Conservation (phyloP, 2,113 vertebrate species). For the Cyprinus carpio region DNA sequence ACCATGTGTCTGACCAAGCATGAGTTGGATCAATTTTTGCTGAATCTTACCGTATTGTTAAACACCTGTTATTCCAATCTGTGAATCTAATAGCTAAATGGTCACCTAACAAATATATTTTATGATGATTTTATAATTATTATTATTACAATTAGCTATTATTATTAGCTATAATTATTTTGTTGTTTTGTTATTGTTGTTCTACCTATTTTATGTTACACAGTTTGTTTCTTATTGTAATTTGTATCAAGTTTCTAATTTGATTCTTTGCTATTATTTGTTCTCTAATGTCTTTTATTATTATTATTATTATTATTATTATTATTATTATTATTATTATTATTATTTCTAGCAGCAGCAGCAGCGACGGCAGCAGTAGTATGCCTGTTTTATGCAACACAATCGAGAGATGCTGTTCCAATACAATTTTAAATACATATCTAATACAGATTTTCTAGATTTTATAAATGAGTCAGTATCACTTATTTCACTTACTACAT, state of each 20-base stretch:
- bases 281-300: background rate
- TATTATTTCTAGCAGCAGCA: background rate
- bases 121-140: background rate
- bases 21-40: background rate
- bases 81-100: background rate
- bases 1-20: background rate
- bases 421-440: background rate
- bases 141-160: background rate
- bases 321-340: background rate
- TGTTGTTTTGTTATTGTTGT: background rate
- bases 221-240: no score
- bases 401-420: background rate
- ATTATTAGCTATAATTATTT: background rate
- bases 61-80: constrained; percentile 8
- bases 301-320: background rate
- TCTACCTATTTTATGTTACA: no score
- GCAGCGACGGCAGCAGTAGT: background rate
- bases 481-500: background rate
- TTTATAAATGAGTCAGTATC: background rate
- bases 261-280: no score
- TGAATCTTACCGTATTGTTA: background rate
- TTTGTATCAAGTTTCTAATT: background rate
- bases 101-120: background rate
- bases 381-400: background rate
- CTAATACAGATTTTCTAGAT: background rate